Percentiles rank a stretch among this genome's conserved stretches.
Evolutionary conservation across 1,140 invertebrate genomes (phyloP).

Genomic region (Drosophila paulistorum): DNA sequence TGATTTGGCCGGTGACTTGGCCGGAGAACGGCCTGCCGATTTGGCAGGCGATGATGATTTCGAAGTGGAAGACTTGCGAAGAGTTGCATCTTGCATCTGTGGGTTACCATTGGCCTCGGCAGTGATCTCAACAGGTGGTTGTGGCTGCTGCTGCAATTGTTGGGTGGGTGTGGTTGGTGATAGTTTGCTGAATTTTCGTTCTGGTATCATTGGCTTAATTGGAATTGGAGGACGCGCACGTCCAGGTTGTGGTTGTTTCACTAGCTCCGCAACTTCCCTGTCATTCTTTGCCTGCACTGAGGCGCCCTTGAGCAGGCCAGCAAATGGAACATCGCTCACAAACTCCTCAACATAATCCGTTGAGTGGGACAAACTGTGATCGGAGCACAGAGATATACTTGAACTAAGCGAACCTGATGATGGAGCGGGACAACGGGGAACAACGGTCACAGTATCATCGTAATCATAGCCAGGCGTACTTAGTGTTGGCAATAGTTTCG

Average conservation of each 20-base stretch:
- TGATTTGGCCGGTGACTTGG: slow-evolving; percentile 52
- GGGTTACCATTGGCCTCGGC: slow-evolving; percentile 61
- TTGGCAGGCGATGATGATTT: slow-evolving; percentile 48
- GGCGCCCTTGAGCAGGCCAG: slow-evolving; percentile 91
- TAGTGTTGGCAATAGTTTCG: slow-evolving; percentile 62
- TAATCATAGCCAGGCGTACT: slow-evolving; percentile 67
- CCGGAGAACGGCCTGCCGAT: slow-evolving; percentile 52
- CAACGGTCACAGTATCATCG: slow-evolving; percentile 68
- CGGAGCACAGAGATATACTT: slow-evolving; percentile 87
- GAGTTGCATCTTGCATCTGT: slow-evolving; percentile 4
- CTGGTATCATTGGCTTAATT: slow-evolving; percentile 62
- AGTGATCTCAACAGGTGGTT: slow-evolving; percentile 33
- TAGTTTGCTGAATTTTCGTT: slow-evolving; percentile 64
- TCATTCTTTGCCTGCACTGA: slow-evolving; percentile 77
- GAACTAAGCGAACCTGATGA: slow-evolving; percentile 80
- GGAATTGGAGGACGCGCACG: slow-evolving; percentile 62
- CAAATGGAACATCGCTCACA: slow-evolving; percentile 92
- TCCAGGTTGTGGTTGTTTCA: slow-evolving; percentile 37
- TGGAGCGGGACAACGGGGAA: slow-evolving; percentile 67
- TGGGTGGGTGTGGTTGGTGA: slow-evolving; percentile 59
- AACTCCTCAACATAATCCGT: slow-evolving; percentile 93
- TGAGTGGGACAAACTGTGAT: slow-evolving; percentile 89
- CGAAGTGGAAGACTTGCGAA: slow-evolving; percentile 30
- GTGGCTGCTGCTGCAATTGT: slow-evolving; percentile 16
- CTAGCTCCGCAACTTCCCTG: slow-evolving; percentile 62